Conservation (phyloP, 2,113 vertebrate species). For the Pelusios castaneus region DNA sequence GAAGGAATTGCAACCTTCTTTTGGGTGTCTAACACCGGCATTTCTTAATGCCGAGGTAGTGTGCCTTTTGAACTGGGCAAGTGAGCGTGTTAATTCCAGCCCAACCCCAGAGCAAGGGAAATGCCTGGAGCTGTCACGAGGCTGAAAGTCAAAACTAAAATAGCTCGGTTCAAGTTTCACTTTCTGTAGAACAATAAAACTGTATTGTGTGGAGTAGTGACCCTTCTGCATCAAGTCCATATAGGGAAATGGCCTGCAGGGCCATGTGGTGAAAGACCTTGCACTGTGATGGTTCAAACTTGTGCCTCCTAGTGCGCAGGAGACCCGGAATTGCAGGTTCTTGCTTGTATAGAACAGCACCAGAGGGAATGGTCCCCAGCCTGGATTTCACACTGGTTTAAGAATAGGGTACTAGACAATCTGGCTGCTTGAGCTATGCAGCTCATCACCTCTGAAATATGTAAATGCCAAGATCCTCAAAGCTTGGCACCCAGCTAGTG, state of each 20-base stretch:
- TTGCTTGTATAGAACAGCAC: background rate
- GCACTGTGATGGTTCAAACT: no score
- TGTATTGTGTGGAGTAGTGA: background rate
- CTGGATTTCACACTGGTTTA: background rate
- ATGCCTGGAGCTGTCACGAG: background rate
- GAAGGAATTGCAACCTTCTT: background rate
- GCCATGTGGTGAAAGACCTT: background rate
- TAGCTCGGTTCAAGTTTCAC: background rate
- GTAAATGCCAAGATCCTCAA: background rate
- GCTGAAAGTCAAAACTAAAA: background rate
- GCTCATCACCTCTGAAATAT: background rate
- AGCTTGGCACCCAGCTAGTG: background rate
- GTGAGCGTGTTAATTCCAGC: background rate
- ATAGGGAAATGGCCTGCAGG: background rate
- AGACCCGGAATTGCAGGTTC: background rate
- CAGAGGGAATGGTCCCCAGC: background rate
- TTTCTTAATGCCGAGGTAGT: accelerated
- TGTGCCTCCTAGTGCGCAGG: background rate
- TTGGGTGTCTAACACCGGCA: background rate
- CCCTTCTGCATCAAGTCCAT: background rate
- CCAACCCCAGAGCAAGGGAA: accelerated
- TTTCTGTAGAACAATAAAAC: background rate
- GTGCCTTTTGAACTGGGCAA: background rate
- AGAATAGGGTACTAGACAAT: background rate
- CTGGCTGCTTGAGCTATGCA: background rate